Base-by-base conservation (phyloP, 1,140 invertebrate genomes). In the Platorchestia sp. region DNA sequence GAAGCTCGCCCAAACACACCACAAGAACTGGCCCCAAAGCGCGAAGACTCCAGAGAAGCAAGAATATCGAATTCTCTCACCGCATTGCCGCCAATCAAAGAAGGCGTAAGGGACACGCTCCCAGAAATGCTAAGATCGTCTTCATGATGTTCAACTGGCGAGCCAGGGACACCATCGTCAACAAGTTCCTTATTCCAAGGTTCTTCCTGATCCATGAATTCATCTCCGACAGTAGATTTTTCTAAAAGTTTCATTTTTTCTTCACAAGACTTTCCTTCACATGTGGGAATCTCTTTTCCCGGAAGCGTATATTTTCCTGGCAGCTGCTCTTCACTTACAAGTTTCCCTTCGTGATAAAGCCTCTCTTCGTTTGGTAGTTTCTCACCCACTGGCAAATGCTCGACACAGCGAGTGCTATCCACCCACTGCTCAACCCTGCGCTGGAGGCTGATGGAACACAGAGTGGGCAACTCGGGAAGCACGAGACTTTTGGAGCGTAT, bases 401-500 rank as follows among this genome's bases (percentile, higher is more conserved):
- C 45, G 36, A 41, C 44, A 22, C 36, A 1, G n/a, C 91, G 91
- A 27, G 91, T 93, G 45, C 91, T 93, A 7, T 93, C 0, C 7
- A 93, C 91, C 91, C 91, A 93, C 45, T 93, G 41, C n/a, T 93
- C 91, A 22, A 93, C 43, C 43, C 91, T 42, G 45, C 27, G 45
- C n/a, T 93, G 91, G 45, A 45, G 5, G 45, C 36, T 93, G 91
- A 93, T 44, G 10, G 91, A 47, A 36, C 91, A 93, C 6, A 93
- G 91, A 40, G 91, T 93, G 45, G 91, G 91, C 91, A 93, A 47
- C 7, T 45, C 91, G 14, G 87, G 43, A 89, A 44, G 27, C 87
- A 42, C 41, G 41, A 89, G 87, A 43, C 87, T 89, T 42, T 75
- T 75, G 59, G 59, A 75, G 59, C 59, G 27, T 22, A 27, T 75